Conservation (phyloP, 2,113 vertebrate species). For the Muscicapa adusta region DNA sequence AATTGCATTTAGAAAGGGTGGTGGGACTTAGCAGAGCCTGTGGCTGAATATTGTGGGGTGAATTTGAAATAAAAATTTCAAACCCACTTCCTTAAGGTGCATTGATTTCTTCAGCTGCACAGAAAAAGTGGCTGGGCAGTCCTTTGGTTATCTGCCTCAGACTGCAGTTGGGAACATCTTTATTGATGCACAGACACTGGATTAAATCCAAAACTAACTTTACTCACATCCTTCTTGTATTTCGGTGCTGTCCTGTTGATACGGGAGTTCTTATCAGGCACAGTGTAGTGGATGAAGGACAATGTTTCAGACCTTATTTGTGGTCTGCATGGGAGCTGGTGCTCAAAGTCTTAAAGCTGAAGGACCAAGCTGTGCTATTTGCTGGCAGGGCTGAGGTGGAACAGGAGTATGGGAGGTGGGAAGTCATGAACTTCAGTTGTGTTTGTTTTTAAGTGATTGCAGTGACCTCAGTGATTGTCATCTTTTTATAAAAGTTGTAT, state of each 20-base stretch:
- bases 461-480: background rate
- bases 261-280: accelerated
- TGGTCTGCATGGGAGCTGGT: background rate
- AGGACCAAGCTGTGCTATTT: background rate
- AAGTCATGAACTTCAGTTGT: background rate
- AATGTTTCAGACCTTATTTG: background rate
- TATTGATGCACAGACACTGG: background rate
- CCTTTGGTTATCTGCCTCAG: background rate
- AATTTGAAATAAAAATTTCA: background rate
- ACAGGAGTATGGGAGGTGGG: background rate
- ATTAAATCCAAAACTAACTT: background rate
- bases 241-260: background rate
- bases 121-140: background rate
- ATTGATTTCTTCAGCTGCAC: background rate
- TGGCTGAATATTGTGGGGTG: background rate
- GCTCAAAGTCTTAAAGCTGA: background rate
- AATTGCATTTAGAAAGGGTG: background rate
- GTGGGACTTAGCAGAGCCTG: background rate
- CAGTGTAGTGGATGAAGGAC: background rate
- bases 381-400: background rate
- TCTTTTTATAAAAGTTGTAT: background rate
- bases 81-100: background rate
- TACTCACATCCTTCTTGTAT: background rate
- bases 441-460: background rate
- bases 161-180: background rate